phyloP scores from a whole-genome alignment of 2,888 invertebrate species.

The Leptothorax acervorum region DNA sequence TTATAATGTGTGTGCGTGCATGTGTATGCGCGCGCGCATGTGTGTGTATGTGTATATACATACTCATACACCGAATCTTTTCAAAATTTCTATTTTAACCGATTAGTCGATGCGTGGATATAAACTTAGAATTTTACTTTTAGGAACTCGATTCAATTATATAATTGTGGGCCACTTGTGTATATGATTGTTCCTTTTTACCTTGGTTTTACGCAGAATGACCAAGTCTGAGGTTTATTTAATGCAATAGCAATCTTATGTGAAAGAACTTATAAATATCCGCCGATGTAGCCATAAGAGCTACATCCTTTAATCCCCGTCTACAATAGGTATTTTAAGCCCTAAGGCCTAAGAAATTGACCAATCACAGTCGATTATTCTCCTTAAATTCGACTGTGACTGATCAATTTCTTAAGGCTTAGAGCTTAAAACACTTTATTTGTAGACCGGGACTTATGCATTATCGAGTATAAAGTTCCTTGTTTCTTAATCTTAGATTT shows the following conservation, averaged over 20 bases:
- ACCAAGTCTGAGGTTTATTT: neutral
- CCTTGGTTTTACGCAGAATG: neutral
- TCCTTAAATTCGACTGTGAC: too few species aligned
- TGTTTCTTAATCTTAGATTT: neutral
- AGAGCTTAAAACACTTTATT: too few species aligned
- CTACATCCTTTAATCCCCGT: neutral
- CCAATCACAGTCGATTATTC: too few species aligned
- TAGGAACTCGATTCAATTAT: slow-evolving; percentile 18
- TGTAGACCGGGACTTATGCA: neutral
- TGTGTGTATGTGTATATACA: neutral
- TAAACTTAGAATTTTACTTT: neutral
- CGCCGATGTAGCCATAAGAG: neutral
- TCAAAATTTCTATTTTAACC: neutral
- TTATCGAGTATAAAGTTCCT: neutral
- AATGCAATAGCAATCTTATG: neutral
- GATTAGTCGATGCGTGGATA: neutral
- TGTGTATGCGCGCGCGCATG: too few species aligned
- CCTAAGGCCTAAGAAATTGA: too few species aligned
- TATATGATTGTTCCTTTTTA: neutral
- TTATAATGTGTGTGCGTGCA: too few species aligned
- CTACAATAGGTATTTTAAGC: too few species aligned
- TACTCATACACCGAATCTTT: neutral
- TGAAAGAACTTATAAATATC: slow-evolving; percentile 3
- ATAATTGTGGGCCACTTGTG: neutral
- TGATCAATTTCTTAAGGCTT: too few species aligned